Percentiles rank a stretch among this genome's conserved stretches.
These are phyloP conservation scores for Chloroclysta siterata DNA, from an alignment of 2,888 invertebrate species.

Conservation along the genomic window DNA sequence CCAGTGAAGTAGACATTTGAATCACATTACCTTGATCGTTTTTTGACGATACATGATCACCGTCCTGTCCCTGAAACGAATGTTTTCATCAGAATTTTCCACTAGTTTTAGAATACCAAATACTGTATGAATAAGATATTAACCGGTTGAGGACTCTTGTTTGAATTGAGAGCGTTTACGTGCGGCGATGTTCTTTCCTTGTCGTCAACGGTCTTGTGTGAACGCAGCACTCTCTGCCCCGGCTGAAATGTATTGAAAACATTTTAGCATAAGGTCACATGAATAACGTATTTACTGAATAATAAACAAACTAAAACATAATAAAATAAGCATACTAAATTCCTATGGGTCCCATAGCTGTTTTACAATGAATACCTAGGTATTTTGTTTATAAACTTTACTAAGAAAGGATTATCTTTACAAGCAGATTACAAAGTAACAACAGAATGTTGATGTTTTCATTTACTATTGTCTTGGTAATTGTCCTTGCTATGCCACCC, in stretches of 20 bases:
- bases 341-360: conserved; percentile 39
- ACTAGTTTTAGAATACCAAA: conserved; percentile 2
- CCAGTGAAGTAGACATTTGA: conserved; percentile 7
- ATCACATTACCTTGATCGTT: conserved; percentile 37
- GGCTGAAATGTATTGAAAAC: conserved; percentile 61
- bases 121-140: conserved; percentile 47
- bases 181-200: conserved; percentile 77
- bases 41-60: conserved; percentile 37
- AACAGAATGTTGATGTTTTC: conserved; percentile 3
- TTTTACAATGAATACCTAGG: conserved; percentile 6
- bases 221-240: conserved; percentile 82
- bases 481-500: conserved; percentile 6
- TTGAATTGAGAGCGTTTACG: conserved; percentile 66
- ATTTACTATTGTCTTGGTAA: neutral
- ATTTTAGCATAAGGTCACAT: conserved; percentile 10
- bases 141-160: conserved; percentile 81
- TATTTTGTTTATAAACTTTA: neutral
- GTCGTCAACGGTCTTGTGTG: conserved; percentile 85
- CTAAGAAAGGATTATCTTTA: neutral
- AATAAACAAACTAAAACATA: conserved; percentile 35
- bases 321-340: conserved; percentile 38
- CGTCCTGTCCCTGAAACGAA: conserved; percentile 43
- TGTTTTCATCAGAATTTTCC: conserved; percentile 4
- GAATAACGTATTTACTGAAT: conserved; percentile 16
- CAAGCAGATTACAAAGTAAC: conserved; percentile 8